Conservation (phyloP, 1,140 invertebrate genomes). For the Heliconius hewitsoni region DNA sequence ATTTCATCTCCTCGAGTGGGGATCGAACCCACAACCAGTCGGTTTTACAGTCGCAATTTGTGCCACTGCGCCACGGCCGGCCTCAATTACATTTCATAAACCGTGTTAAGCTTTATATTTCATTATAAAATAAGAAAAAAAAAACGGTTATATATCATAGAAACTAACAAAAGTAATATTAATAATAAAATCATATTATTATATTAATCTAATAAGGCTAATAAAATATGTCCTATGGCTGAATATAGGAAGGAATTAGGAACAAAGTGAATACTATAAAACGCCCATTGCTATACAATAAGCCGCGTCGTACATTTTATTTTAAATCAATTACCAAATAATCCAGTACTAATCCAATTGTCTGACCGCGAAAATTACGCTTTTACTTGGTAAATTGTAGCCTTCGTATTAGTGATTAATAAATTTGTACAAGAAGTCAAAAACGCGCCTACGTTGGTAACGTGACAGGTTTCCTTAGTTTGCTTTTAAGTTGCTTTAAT, state of each 20-base stretch:
- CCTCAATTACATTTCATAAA: too few relatives aligned
- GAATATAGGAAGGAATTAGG: not conserved
- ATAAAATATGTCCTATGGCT: too few relatives aligned
- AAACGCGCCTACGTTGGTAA: not conserved
- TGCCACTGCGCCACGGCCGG: too few relatives aligned
- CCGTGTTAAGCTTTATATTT: not conserved
- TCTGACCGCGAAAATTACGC: not conserved
- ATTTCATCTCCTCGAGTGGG: too few relatives aligned
- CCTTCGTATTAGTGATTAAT: not conserved
- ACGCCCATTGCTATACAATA: not conserved
- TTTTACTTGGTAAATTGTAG: not conserved
- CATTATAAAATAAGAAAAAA: not conserved
- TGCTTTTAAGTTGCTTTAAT: not conserved
- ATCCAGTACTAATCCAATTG: slow-evolving; percentile 21
- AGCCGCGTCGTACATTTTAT: slow-evolving; percentile 11
- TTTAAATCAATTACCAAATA: slow-evolving; percentile 22
- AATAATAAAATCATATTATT: too few relatives aligned
- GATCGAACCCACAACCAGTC: too few relatives aligned
- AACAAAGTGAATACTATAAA: not conserved
- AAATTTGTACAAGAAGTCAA: not conserved
- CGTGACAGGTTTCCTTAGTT: not conserved
- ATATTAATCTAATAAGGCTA: too few relatives aligned
- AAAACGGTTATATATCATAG: not conserved
- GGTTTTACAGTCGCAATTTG: too few relatives aligned
- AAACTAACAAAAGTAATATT: too few relatives aligned